Conservation (phyloP, 1,140 invertebrate genomes). For the Andricus grossulariae region DNA sequence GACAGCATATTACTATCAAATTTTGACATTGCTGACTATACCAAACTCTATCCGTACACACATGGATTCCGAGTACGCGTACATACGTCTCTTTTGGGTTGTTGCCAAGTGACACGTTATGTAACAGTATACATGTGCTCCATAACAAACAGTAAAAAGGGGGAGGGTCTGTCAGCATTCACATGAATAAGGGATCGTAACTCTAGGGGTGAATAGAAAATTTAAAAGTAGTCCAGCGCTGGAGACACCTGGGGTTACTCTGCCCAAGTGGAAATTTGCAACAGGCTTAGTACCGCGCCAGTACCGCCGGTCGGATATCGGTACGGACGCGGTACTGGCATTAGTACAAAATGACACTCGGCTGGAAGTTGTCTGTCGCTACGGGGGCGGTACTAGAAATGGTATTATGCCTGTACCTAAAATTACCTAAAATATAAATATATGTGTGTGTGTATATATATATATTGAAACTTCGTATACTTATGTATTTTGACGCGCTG, state of each 20-base stretch:
- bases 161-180: background rate
- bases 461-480: no score
- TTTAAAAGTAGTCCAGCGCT: background rate
- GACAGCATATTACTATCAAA: background rate
- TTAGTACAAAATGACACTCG: no score
- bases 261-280: no score
- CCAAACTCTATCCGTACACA: background rate
- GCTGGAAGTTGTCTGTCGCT: no score
- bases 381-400: no score
- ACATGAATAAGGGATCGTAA: slow-evolving; percentile 9
- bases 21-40: background rate
- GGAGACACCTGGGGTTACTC: background rate
- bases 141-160: slow-evolving; percentile 24
- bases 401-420: no score
- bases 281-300: no score
- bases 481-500: no score
- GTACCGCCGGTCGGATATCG: no score
- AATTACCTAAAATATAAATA: no score
- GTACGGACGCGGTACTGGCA: no score
- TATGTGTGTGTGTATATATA: no score
- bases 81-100: slow-evolving; percentile 4
- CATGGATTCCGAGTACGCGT: background rate
- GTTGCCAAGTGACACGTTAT: slow-evolving; percentile 23
- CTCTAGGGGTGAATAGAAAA: background rate
- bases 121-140: slow-evolving; percentile 2